These are phyloP conservation scores for Eubasilissa regina DNA, from an alignment of 1,140 invertebrate genomes.

Conservation along the genomic window DNA sequence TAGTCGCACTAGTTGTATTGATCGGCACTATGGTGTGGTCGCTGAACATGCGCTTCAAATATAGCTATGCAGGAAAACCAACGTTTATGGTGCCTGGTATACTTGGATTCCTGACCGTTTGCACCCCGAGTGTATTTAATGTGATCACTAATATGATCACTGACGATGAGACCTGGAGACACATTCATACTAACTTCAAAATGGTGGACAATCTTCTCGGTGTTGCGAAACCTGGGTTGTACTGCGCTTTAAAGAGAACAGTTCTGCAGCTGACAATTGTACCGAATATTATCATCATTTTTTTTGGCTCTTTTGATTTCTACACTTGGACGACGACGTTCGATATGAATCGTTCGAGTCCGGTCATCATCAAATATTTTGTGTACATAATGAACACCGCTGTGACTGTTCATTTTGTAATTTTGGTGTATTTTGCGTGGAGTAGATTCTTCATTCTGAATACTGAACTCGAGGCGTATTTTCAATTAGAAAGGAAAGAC, in stretches of 20 bases:
- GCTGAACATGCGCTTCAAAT: background rate
- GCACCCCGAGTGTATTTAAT: background rate
- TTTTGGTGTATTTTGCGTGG: constrained; percentile 10
- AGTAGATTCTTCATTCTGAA: constrained; percentile 12
- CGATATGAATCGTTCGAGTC: background rate
- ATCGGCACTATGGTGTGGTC: background rate
- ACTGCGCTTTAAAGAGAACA: background rate
- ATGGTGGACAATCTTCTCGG: constrained; percentile 5
- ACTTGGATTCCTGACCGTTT: background rate
- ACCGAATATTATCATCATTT: background rate
- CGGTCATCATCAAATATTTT: background rate
- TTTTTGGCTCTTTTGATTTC: background rate
- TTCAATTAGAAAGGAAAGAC: background rate
- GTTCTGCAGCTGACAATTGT: background rate
- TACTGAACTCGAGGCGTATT: background rate
- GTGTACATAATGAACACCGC: background rate
- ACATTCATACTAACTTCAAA: background rate
- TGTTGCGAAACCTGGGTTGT: background rate
- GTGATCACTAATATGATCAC: background rate
- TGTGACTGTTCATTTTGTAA: background rate
- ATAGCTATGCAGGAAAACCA: background rate
- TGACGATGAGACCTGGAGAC: background rate
- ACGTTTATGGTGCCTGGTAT: background rate
- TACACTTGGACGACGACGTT: constrained; percentile 4
- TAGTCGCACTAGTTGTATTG: background rate